Evolutionary conservation across 2,797 vertebrate species (phyloP).

Genomic region (Carduelis carduelis): DNA sequence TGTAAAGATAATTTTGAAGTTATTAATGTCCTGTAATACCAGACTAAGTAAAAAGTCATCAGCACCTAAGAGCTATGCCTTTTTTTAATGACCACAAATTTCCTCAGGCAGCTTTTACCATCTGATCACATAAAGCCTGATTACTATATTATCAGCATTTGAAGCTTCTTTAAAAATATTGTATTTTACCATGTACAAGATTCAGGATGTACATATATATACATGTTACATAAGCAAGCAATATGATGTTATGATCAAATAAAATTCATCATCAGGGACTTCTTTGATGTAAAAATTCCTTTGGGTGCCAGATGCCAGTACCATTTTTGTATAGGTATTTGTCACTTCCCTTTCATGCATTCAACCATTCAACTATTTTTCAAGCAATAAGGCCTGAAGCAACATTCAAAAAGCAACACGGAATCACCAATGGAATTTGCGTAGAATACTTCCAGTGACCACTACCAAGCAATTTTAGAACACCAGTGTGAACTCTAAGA

Average conservation of each 20-base stretch:
- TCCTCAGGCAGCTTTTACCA: neutral
- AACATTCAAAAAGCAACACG: neutral
- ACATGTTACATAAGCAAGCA: neutral
- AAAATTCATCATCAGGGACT: neutral
- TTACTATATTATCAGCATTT: neutral
- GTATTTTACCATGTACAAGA: neutral
- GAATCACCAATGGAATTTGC: neutral
- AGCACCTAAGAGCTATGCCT: neutral
- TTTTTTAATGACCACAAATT: neutral
- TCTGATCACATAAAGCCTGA: neutral
- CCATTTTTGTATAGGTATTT: neutral
- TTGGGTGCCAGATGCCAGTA: neutral
- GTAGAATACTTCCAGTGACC: neutral
- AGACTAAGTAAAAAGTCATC: neutral
- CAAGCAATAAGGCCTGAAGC: neutral
- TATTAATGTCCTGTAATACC: neutral
- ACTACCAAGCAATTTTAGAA: neutral
- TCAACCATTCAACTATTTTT: neutral
- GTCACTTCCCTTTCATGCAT: neutral
- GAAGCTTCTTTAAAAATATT: neutral
- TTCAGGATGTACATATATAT: neutral
- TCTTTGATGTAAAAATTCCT: neutral
- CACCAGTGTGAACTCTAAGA: neutral
- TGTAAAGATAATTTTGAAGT: neutral
- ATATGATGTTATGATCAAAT: accelerated